Evolutionary conservation across 2,113 vertebrate species (phyloP).

Genomic region (Halichoeres trimaculatus): DNA sequence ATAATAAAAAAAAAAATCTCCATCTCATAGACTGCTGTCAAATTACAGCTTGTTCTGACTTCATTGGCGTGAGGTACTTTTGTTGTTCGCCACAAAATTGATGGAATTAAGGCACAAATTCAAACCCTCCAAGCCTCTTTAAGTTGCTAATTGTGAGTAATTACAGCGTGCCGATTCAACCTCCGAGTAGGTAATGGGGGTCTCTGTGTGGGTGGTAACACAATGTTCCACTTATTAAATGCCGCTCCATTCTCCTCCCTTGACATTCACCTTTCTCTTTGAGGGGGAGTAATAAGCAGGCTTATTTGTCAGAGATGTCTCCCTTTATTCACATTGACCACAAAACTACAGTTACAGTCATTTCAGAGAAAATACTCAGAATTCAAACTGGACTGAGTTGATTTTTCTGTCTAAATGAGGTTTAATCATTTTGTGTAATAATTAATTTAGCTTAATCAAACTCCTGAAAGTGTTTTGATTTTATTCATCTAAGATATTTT

Average conservation of each 20-base stretch:
- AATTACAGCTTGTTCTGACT: conserved; percentile 1
- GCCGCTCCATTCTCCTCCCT: conserved; percentile 52
- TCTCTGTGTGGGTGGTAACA: conserved; percentile 52
- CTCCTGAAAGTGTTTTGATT: background rate
- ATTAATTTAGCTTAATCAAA: background rate
- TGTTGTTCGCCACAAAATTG: conserved; percentile 61
- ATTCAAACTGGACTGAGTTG: background rate
- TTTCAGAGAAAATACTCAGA: background rate
- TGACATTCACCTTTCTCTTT: conserved; percentile 57
- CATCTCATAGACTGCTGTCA: too few species aligned
- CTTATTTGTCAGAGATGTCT: conserved; percentile 9
- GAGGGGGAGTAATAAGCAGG: conserved; percentile 52
- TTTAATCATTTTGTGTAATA: conserved; percentile 21
- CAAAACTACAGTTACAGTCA: conserved; percentile 1
- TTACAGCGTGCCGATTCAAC: conserved; percentile 42
- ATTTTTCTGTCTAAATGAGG: background rate
- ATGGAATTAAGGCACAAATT: conserved; percentile 47
- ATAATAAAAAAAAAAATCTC: background rate
- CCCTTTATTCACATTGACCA: background rate
- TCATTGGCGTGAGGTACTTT: conserved; percentile 14
- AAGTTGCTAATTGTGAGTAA: conserved; percentile 63
- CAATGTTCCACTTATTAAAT: conserved; percentile 61
- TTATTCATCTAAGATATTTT: background rate
- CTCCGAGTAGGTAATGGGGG: conserved; percentile 52
- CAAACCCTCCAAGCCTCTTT: conserved; percentile 34